A percentile compares a stretch with the other conserved stretches of the same genome.
Evolutionary conservation across 30 jellyfish, hydroid and myxozoan genomes (phyloP).

Genomic region (Hydractinia echinata): DNA sequence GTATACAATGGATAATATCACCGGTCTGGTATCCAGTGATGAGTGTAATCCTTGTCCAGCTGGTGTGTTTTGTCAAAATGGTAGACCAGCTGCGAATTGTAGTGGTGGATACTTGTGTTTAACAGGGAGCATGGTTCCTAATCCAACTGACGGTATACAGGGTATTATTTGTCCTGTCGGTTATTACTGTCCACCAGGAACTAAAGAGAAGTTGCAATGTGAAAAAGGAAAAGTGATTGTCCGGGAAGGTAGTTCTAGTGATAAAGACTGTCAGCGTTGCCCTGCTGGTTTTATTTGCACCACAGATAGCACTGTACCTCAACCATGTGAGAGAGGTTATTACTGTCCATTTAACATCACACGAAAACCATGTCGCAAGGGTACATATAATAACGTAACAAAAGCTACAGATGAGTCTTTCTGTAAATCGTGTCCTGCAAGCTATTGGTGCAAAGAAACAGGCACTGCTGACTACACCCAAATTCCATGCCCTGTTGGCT

Average conservation of each 20-base stretch:
- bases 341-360: conserved; percentile 34
- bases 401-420: conserved; percentile 50
- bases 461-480: conserved; percentile 90
- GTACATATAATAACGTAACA: conserved; percentile 40
- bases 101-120: conserved; percentile 70
- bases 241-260: conserved; percentile 44
- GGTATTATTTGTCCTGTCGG: conserved; percentile 72
- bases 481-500: conserved; percentile 81
- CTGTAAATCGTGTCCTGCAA: conserved; percentile 66
- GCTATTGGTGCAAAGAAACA: conserved; percentile 70
- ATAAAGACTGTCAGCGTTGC: conserved; percentile 86
- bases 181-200: conserved; percentile 89
- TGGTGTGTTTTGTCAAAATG: conserved; percentile 74
- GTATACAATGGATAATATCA: conserved; percentile 50
- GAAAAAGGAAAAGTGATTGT: conserved; percentile 82
- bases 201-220: conserved; percentile 71
- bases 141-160: conserved; percentile 61
- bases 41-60: conserved; percentile 80
- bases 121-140: conserved; percentile 59
- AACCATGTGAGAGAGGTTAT: conserved; percentile 44
- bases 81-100: conserved; percentile 67
- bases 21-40: conserved; percentile 61
- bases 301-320: conserved; percentile 29
- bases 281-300: conserved; percentile 88
- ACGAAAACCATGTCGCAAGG: conserved; percentile 29